phyloP scores from a whole-genome alignment of 2,113 vertebrate genomes.

The Zosterops borbonicus region DNA sequence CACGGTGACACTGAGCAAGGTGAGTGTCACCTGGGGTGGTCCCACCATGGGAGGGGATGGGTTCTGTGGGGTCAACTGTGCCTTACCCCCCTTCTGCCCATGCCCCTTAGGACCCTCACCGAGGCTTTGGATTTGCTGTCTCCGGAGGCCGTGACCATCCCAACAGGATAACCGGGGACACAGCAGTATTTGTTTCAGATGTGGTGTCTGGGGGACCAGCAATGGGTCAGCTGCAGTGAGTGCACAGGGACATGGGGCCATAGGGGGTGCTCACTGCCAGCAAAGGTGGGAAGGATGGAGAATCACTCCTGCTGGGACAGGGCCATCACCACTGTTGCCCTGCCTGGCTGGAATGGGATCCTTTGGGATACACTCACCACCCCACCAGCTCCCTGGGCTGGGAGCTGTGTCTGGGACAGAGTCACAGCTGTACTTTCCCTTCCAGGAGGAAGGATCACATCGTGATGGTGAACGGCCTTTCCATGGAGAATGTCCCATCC shows the following conservation, averaged over 20 bases:
- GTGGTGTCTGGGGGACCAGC: conserved; percentile 88
- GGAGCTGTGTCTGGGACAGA: not conserved
- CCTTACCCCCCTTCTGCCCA: not conserved
- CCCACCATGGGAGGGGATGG: accelerated
- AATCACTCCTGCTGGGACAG: not conserved
- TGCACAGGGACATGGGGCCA: not conserved
- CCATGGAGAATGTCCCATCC: conserved; percentile 87
- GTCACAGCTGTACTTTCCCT: not conserved
- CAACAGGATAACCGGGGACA: conserved; percentile 69
- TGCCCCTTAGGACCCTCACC: conserved; percentile 80
- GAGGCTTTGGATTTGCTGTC: conserved; percentile 92
- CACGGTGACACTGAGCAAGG: conserved; percentile 86
- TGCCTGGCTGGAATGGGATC: not conserved
- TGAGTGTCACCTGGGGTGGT: conserved; percentile 32
- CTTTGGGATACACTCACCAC: not conserved
- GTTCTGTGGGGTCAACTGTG: not conserved
- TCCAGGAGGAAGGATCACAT: conserved; percentile 87
- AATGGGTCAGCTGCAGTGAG: conserved; percentile 88
- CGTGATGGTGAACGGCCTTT: conserved; percentile 93
- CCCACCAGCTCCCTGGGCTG: accelerated
- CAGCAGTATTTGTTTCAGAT: conserved; percentile 85
- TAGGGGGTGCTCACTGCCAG: accelerated
- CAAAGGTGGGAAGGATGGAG: not conserved
- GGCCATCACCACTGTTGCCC: not conserved
- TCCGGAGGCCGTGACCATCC: conserved; percentile 87